Base-by-base conservation (phyloP, 2,797 vertebrate genomes). In the Megalops cyprinoides region DNA sequence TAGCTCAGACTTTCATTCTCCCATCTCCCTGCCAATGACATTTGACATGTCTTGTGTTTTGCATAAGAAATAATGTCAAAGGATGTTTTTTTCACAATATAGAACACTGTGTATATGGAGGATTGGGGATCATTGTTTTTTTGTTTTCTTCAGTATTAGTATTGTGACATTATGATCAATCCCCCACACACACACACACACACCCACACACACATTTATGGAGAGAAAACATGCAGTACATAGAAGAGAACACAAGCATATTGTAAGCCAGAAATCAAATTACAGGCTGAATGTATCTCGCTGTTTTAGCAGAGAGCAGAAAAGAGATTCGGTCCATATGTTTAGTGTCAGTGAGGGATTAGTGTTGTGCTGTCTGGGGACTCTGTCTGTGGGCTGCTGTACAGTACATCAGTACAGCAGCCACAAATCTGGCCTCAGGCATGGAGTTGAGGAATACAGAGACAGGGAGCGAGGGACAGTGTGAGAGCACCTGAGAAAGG, bases 251-350 rank as follows among this genome's bases (percentile, higher is more conserved):
- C 87, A 84, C 88, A 86, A 87, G 86, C 88, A 84, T 84, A 87
- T 80, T 84, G 83, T 23, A 78, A n/a, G 86, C 88, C 88, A 92
- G 89, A 91, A 92, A 91, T 93, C 88, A 88, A 89, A 93, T 92
- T 91, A 91, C 79, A 80, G 48, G 81, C 84, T 80, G 86, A 25
- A 91, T 92, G 92, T 89, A 92, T 93, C 90, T 79, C 82, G 65
- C 74, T 83, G 73, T 82, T 89, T 90, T 89, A 90, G 90, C 83
- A 67, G 83, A 81, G 80, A 86, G 84, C 83, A 89, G 88, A 90
- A 88, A 81, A 85, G 87, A 90, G 89, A 92, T 92, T 88, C 87
- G 79, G 81, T 90, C 90, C 91, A 93, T 92, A 92, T 93, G 92
- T 89, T 88, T 86, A 85, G 84, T 90, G 91, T 92, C 90, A 91